Base-by-base conservation (phyloP, 2,797 vertebrate species). In the Emydoidea blandingii region DNA sequence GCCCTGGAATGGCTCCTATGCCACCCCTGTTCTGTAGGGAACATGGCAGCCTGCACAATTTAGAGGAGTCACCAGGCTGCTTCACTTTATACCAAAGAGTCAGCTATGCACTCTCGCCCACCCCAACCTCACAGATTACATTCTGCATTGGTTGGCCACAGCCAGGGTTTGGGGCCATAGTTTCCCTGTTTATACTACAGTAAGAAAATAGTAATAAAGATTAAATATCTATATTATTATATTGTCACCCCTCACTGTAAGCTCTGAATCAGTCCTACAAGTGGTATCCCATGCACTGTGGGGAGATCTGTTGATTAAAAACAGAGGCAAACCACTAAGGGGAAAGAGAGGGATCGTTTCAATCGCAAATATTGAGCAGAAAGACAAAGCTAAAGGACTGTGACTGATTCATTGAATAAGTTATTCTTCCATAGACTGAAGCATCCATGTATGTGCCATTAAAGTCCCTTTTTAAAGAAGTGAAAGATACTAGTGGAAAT, bases 401-500 rank as follows among this genome's bases (percentile, higher is more conserved):
- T 72, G 82, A 52, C 8, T 31, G 29, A n/a, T 83, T 83, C 72
- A 94, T 18, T 21, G 81, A 82, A 10, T 88, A 90, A 94, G 34
- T 82, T 59, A 52, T 84, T 88, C 52, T 94, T 89, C 23, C 23
- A 5, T 18, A 85, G 74, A 11, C 29, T 27, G 50, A 50, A 79
- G n/a, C 19, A 74, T 41, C 16, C 50, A 8, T 27, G 1, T 86
- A 41, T 47, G 83, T 91, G n/a, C 3, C 68, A 27, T 41, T 85
- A 44, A 87, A 6, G 15, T 88, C n/a, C 37, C 21, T 62, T 31
- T 85, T 85, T 68, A 94, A 89, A 78, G 81, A 52, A 76, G 53
- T 37, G 87, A 93, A 88, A 92, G 78, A 41, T 27, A 6, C 12
- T 89, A 89, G 90, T 74, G 59, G 8, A 95, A 82, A 16, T 65